These are phyloP conservation scores for Trichomycterus rosablanca DNA, from an alignment of 2,113 vertebrate species.

Conservation along the genomic window DNA sequence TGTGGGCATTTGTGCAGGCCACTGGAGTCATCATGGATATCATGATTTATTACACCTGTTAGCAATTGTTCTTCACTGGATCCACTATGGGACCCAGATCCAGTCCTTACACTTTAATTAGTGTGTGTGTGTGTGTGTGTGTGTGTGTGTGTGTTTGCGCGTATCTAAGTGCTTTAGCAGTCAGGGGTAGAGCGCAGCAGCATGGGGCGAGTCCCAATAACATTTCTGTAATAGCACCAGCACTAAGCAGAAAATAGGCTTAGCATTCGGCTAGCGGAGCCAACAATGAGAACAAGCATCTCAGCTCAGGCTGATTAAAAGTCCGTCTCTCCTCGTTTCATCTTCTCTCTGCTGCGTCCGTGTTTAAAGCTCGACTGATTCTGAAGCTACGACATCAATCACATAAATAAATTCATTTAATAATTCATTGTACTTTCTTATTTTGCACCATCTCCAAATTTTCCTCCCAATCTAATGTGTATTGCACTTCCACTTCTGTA, in stretches of 20 bases:
- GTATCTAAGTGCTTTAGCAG: slow-evolving; percentile 52
- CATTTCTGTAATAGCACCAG: slow-evolving; percentile 73
- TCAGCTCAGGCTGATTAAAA: slow-evolving; percentile 78
- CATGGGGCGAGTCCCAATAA: slow-evolving; percentile 70
- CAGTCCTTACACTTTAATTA: slow-evolving; percentile 4
- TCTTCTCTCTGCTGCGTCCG: slow-evolving; percentile 6
- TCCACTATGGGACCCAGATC: no score
- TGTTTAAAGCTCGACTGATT: neutral
- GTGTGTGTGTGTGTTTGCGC: slow-evolving; percentile 39
- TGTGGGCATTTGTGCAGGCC: no score
- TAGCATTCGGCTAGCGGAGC: slow-evolving; percentile 76
- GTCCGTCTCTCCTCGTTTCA: slow-evolving; percentile 52
- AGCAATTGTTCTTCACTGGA: no score
- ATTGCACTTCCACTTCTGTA: no score
- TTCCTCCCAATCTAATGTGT: no score
- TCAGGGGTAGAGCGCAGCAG: slow-evolving; percentile 70
- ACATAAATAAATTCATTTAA: neutral
- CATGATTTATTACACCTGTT: no score
- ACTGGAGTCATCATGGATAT: no score
- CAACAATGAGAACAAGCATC: slow-evolving; percentile 80
- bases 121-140: slow-evolving; percentile 22
- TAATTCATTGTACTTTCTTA: neutral
- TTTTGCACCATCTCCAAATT: neutral
- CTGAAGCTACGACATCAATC: neutral
- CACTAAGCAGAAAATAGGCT: slow-evolving; percentile 93